phyloP scores from a whole-genome alignment of 1,140 invertebrate species.

The Piezodorus guildinii region DNA sequence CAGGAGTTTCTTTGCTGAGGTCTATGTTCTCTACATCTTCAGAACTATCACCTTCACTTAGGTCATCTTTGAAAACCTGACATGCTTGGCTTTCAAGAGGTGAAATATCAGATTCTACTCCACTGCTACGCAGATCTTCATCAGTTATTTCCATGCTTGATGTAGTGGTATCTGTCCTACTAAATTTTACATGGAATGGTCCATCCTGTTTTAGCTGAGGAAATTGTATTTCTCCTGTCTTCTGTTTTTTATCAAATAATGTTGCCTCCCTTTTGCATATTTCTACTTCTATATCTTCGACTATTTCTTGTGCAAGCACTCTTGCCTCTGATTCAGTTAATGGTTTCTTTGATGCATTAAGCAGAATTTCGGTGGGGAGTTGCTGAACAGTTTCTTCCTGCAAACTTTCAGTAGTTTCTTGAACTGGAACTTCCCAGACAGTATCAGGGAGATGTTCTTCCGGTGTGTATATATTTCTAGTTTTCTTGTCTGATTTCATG shows the following conservation, averaged over 20 bases:
- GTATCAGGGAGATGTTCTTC: conserved; percentile 46
- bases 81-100: conserved; percentile 45
- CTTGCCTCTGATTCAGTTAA: conserved; percentile 33
- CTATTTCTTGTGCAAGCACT: conserved; percentile 38
- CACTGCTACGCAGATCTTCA: conserved; percentile 51
- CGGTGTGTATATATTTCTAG: conserved; percentile 37
- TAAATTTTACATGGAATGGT: conserved; percentile 25
- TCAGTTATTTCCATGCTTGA: conserved; percentile 55
- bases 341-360: conserved; percentile 31
- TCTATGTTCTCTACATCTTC: conserved; percentile 18
- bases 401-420: conserved; percentile 35
- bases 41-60: conserved; percentile 17
- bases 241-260: background rate
- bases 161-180: conserved; percentile 42
- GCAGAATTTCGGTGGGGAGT: conserved; percentile 11
- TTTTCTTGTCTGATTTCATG: conserved; percentile 17
- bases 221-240: background rate
- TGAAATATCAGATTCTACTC: conserved; percentile 50
- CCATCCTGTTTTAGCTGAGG: background rate
- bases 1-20: conserved; percentile 9
- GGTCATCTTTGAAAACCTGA: conserved; percentile 17
- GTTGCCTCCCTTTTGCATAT: conserved; percentile 33
- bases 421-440: conserved; percentile 49
- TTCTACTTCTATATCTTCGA: conserved; percentile 42
- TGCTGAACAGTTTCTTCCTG: conserved; percentile 26